A percentile compares a stretch with the other conserved stretches of the same genome.
phyloP scores from a whole-genome alignment of 92 coral and sea anemone genomes.

The Heteractis magnifica region DNA sequence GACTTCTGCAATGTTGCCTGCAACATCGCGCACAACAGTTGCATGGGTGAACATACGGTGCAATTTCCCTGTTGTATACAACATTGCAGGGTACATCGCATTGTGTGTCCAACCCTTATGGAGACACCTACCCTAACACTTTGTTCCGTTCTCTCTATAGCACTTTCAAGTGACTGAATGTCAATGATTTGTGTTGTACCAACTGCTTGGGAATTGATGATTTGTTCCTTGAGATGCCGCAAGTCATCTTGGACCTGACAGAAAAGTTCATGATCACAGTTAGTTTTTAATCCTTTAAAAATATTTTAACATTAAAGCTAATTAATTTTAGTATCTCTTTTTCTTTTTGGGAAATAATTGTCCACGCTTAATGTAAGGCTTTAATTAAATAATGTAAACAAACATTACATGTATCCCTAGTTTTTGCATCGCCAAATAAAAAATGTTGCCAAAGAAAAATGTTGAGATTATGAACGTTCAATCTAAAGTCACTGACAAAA shows the following conservation, averaged over 20 bases:
- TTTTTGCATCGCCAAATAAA: too few relatives aligned
- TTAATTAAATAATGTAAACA: too few relatives aligned
- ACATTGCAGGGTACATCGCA: too few relatives aligned
- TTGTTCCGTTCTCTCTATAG: slow-evolving; percentile 88
- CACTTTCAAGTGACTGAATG: slow-evolving; percentile 77
- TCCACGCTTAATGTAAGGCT: background rate
- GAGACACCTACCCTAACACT: slow-evolving; percentile 75
- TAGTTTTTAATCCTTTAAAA: background rate
- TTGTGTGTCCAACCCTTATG: background rate
- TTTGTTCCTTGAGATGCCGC: slow-evolving; percentile 93
- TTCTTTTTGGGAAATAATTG: background rate
- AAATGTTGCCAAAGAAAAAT: too few relatives aligned
- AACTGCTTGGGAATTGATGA: slow-evolving; percentile 58
- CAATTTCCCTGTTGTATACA: background rate
- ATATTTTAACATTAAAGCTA: background rate
- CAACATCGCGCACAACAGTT: background rate
- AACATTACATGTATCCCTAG: too few relatives aligned
- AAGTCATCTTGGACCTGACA: slow-evolving; percentile 94
- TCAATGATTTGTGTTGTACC: slow-evolving; percentile 66
- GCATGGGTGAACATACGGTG: background rate
- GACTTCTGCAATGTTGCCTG: background rate
- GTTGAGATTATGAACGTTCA: too few relatives aligned
- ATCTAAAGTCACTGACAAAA: background rate
- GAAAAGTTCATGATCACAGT: background rate
- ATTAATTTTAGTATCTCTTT: background rate